Evolutionary conservation across 2,888 invertebrate genomes (phyloP).

Genomic region (Leptopilina drosophilae): DNA sequence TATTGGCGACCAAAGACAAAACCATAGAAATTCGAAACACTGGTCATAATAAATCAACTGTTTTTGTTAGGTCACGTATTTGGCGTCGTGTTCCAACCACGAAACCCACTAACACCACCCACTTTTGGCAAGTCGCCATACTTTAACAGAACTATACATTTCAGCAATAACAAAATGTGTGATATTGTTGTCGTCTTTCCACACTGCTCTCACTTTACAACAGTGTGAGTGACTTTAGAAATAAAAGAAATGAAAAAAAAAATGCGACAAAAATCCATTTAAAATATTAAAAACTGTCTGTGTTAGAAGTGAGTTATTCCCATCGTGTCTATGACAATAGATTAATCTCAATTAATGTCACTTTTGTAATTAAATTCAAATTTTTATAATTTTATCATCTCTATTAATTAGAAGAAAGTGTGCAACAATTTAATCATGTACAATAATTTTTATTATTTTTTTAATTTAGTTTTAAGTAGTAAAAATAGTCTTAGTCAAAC

Average conservation of each 20-base stretch:
- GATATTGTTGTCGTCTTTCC: slow-evolving; percentile 57
- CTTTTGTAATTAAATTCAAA: no score
- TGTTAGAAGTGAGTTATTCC: not conserved
- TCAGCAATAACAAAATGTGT: slow-evolving; percentile 66
- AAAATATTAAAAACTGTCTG: no score
- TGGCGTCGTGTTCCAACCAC: slow-evolving; percentile 66
- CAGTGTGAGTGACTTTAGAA: not conserved
- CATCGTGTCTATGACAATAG: not conserved
- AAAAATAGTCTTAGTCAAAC: no score
- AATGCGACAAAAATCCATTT: not conserved
- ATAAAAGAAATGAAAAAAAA: not conserved
- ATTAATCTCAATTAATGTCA: no score
- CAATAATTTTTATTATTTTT: no score
- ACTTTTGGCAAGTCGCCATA: slow-evolving; percentile 66
- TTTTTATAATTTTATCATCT: no score
- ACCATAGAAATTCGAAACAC: slow-evolving; percentile 61
- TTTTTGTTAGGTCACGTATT: slow-evolving; percentile 68
- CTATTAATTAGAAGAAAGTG: no score
- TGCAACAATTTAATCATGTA: no score
- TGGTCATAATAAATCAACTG: slow-evolving; percentile 68
- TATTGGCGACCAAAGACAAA: slow-evolving; percentile 57
- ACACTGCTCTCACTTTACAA: slow-evolving; percentile 42
- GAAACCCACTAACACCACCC: slow-evolving; percentile 68
- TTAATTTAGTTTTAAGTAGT: no score
- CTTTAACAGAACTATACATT: slow-evolving; percentile 61